These are phyloP conservation scores for Flexamia atlantica DNA, from an alignment of 2,888 invertebrate species.

Conservation along the genomic window DNA sequence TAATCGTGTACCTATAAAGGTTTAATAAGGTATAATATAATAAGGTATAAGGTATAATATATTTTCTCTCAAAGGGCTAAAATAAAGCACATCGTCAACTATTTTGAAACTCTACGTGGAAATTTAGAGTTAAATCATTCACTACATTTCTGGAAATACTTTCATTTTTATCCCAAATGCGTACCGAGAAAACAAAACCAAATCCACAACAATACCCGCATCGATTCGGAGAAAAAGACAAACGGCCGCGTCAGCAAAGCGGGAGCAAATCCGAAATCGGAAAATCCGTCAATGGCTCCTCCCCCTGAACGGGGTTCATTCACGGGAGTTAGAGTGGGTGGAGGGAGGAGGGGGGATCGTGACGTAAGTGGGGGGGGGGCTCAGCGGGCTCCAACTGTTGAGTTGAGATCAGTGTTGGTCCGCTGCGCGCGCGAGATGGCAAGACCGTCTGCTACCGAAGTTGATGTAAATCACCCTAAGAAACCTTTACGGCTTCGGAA, in stretches of 20 bases:
- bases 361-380: neutral
- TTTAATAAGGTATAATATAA: no score
- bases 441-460: neutral
- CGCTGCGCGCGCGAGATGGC: constrained; percentile 13
- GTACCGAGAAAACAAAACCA: neutral
- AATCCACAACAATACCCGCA: neutral
- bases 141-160: no score
- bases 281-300: constrained; percentile 33
- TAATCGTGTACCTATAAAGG: no score
- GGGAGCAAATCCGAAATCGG: constrained; percentile 16
- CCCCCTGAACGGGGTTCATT: constrained; percentile 7
- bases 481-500: constrained; percentile 34
- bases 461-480: constrained; percentile 36
- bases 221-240: neutral
- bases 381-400: neutral
- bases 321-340: neutral
- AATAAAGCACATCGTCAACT: no score
- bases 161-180: no score
- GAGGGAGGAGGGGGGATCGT: neutral
- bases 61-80: no score
- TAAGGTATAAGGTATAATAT: no score
- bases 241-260: constrained; percentile 1
- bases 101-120: no score
- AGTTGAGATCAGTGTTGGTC: neutral
- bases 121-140: no score